Conservation (phyloP, 1,140 invertebrate species). For the Tyrophagus putrescentiae region DNA sequence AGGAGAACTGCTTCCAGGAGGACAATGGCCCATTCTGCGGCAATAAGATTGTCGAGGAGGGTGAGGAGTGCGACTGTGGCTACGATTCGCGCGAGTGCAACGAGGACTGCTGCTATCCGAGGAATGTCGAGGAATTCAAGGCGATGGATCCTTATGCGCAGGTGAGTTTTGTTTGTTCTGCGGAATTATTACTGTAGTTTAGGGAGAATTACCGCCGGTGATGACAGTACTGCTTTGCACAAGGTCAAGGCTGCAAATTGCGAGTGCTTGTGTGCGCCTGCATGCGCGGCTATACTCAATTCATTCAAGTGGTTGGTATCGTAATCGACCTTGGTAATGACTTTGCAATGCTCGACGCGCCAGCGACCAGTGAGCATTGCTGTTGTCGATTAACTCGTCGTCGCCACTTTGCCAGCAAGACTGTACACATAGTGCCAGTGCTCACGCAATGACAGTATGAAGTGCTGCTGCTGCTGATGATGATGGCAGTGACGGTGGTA, state of each 20-base stretch:
- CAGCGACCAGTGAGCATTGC: no score
- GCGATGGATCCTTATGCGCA: constrained; percentile 50
- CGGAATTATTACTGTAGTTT: no score
- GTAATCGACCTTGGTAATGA: background rate
- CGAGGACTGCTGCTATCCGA: constrained; percentile 85
- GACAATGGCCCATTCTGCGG: constrained; percentile 92
- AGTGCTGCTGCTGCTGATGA: no score
- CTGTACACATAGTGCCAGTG: no score
- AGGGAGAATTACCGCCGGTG: background rate
- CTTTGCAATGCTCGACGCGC: background rate
- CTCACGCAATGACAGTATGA: no score
- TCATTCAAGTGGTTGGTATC: no score
- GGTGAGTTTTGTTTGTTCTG: background rate
- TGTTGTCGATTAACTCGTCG: background rate
- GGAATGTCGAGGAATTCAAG: constrained; percentile 47
- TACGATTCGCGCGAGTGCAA: constrained; percentile 83
- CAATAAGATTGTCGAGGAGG: constrained; percentile 93
- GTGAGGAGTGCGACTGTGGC: constrained; percentile 97
- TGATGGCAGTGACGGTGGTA: no score
- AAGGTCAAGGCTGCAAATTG: background rate
- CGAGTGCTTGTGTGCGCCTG: background rate
- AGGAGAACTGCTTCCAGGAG: constrained; percentile 84
- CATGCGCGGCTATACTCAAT: no score
- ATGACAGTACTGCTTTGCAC: background rate
- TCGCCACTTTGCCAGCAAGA: no score